phyloP scores from a whole-genome alignment of 35 echinoderm and acorn worm species.

The Ptychodera flava region DNA sequence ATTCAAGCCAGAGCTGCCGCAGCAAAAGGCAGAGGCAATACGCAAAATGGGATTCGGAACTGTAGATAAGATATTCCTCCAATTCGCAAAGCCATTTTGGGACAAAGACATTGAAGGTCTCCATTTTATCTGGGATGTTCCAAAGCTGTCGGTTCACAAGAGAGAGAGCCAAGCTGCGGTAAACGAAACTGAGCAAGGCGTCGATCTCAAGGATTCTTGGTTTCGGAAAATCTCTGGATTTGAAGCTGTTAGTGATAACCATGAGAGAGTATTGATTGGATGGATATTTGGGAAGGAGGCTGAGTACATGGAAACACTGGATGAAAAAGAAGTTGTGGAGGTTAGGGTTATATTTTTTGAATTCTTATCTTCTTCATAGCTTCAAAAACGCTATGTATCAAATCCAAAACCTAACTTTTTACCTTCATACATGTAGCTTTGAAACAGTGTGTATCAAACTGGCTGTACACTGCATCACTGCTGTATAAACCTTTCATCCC shows the following conservation, averaged over 20 bases:
- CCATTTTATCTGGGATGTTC: background rate
- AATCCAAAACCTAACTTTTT: too few species aligned
- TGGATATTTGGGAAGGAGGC: conserved; percentile 46
- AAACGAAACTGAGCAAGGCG: too few species aligned
- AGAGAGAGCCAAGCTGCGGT: too few species aligned
- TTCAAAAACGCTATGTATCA: too few species aligned
- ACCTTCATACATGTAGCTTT: too few species aligned
- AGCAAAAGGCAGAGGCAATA: conserved; percentile 32
- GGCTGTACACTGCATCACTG: too few species aligned
- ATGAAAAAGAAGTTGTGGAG: conserved; percentile 41
- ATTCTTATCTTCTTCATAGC: too few species aligned
- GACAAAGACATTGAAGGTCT: background rate
- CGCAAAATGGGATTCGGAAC: conserved; percentile 24
- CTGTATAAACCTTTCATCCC: too few species aligned
- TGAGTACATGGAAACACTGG: conserved; percentile 40
- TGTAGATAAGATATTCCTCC: conserved; percentile 54
- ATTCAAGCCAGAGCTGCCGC: conserved; percentile 39
- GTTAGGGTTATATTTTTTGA: too few species aligned
- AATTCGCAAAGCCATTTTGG: conserved; percentile 2
- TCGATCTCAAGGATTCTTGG: too few species aligned
- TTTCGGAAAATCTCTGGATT: conserved; percentile 15
- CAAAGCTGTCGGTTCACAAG: too few species aligned
- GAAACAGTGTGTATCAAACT: too few species aligned
- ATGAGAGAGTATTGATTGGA: conserved; percentile 25
- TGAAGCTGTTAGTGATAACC: conserved; percentile 25